These are phyloP conservation scores for Augochlora pura DNA, from an alignment of 1,140 invertebrate species.

Conservation along the genomic window DNA sequence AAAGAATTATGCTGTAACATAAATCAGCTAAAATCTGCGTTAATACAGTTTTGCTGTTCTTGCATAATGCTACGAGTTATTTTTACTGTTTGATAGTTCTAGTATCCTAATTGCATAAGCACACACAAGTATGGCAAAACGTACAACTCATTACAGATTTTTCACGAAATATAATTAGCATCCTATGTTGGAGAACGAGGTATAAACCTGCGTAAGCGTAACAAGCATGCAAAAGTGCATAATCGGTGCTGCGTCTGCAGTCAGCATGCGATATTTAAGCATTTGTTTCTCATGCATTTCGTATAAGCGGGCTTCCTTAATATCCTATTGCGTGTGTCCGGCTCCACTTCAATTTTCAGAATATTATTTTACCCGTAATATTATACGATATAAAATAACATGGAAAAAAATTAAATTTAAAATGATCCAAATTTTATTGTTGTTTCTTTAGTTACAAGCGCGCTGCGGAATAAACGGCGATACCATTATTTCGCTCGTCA, in stretches of 20 bases:
- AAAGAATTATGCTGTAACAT: no score
- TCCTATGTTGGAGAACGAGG: not conserved
- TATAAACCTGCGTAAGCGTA: constrained; percentile 25
- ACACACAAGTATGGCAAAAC: not conserved
- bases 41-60: no score
- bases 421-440: no score
- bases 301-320: not conserved
- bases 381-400: not conserved
- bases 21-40: no score
- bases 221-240: not conserved
- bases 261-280: constrained; percentile 14
- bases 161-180: constrained; percentile 17
- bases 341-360: not conserved
- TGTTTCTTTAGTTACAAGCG: no score
- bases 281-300: constrained; percentile 1
- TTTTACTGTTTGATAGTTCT: no score
- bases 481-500: no score
- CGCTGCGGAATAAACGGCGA: no score
- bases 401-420: no score
- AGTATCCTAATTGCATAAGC: no score
- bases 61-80: no score
- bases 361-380: not conserved
- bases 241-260: constrained; percentile 19
- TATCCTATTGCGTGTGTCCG: not conserved
- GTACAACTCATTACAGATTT: not conserved